Base-by-base conservation (phyloP, 2,797 vertebrate genomes). In the Sus cebifrons region DNA sequence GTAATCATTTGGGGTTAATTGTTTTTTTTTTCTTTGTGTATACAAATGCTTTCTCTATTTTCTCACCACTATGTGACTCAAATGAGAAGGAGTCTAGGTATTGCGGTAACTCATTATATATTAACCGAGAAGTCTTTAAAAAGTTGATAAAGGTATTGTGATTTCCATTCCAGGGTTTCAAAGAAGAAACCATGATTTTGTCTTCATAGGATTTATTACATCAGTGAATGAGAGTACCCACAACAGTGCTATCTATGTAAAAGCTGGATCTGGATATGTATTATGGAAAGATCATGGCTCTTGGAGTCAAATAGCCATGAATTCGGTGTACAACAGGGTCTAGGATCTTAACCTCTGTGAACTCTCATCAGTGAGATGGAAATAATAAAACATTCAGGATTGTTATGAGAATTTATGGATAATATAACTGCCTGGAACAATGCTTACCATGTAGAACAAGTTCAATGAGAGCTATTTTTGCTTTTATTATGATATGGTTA, bases 401-500 rank as follows among this genome's bases (percentile, higher is more conserved):
- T 20, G n/a, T 12, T 29, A n/a, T 7, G 62, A 79, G 68, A 52
- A 73, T 65, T 78, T 70, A 23, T 1, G 7, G 36, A 84, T 58
- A 58, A 58, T 60, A 16, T 54, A 54, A 78, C 58, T 49, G 36
- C 82, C 78, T 86, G 86, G 91, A 56, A 25, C 32, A 17, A 29
- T 79, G 95, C 86, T 94, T 91, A 70, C 83, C 65, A 84, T 52
- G 8, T 92, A 96, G 79, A 84, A 70, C 14, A 84, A 77, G 77
- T 68, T 84, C 75, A 78, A 15, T 62, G 82, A 52, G 23, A 77
- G 29, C 32, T 96, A 25, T 70, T 91, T 92, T 86, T 64, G 56
- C 68, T 83, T 88, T 82, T 58, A 49, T 44, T 62, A 29, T 54
- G 62, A 27, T 64, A 52, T 40, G 58, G 17, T 68, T 94, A 44